A percentile compares a stretch with the other conserved stretches of the same genome.
Evolutionary conservation across 2,797 vertebrate genomes (phyloP).

Genomic region (Tragopan temminckii): DNA sequence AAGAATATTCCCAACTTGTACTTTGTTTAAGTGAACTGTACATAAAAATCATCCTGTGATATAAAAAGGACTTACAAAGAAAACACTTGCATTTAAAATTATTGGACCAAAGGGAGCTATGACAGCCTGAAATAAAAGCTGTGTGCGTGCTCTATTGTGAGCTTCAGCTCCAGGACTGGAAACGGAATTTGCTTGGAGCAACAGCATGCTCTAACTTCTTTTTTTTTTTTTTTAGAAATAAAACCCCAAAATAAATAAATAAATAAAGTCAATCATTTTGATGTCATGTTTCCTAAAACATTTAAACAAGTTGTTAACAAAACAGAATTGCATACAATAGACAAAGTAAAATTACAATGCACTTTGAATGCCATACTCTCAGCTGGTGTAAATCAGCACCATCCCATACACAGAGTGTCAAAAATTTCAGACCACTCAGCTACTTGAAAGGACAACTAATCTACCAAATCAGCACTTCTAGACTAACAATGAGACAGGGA

Average conservation of each 20-base stretch:
- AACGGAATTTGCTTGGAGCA: conserved; percentile 21
- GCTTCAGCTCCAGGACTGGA: neutral
- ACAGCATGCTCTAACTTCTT: neutral
- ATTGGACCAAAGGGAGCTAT: neutral
- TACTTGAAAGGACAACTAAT: conserved; percentile 43
- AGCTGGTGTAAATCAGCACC: conserved; percentile 56
- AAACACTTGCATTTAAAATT: conserved; percentile 11
- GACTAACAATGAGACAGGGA: neutral
- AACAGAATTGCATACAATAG: neutral
- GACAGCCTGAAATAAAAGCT: conserved; percentile 23
- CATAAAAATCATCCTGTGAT: conserved; percentile 9
- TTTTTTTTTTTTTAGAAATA: neutral
- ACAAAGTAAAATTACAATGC: conserved; percentile 41
- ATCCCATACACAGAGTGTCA: neutral
- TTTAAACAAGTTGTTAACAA: conserved; percentile 35
- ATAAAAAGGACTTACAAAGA: neutral
- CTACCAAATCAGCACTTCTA: conserved; percentile 50
- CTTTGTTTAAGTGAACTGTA: neutral
- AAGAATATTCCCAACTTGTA: neutral
- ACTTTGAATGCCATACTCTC: conserved; percentile 2
- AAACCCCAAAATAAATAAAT: neutral
- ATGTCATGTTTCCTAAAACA: conserved; percentile 29
- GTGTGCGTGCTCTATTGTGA: conserved; percentile 5
- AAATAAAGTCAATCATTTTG: neutral
- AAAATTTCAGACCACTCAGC: conserved; percentile 36